Evolutionary conservation across 2,113 vertebrate species (phyloP), one percentile per base, ranked within the genome.

Genomic region (Semicossyphus pulcher): DNA sequence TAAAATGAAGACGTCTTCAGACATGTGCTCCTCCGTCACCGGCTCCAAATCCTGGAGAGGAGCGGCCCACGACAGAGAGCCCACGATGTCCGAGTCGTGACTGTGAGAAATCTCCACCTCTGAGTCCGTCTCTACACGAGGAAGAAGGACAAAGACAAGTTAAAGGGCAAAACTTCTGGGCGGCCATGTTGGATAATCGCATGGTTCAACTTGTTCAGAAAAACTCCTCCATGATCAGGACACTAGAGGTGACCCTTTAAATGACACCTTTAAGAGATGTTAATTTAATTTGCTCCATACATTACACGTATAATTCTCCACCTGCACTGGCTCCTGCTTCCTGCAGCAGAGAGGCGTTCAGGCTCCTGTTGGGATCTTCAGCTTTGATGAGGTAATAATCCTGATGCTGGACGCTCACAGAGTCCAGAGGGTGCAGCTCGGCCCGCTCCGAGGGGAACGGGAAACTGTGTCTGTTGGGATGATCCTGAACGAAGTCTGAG

Each of bases 391-490:
- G 58, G 36, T 48, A 59, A 53, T 45, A 54, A 25, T 76, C 61
- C 1, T 81, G 65, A 41, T 77, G 78, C 2, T 76, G 54, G 0
- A 45, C 25, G 18, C 34, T 45, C 18, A 58, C 39, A 3, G 83
- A 58, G n/a, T 88, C 79, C 83, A 91, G 78, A 11, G 56, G 32
- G 18, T 81, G 69, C 7, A 83, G 66, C 8, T 72, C 68, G 2
- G 64, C 18, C 29, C 34, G 47, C 26, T 78, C 87, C 12, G 8
- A 9, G 23, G 29, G 28, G 72, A 29, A 48, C 0, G 0, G 53
- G 67, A 59, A 60, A 47, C 48, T 32, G 1, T 44, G 59, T 41
- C 67, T 72, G 21, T 85, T 72, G 31, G 66, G 25, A 16, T 20
- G 53, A 2, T 72, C 61, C 47, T 49, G 11, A 29, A 25, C 37